Conservation (phyloP, 2,113 vertebrate genomes). For the Campylomormyrus tamandua region DNA sequence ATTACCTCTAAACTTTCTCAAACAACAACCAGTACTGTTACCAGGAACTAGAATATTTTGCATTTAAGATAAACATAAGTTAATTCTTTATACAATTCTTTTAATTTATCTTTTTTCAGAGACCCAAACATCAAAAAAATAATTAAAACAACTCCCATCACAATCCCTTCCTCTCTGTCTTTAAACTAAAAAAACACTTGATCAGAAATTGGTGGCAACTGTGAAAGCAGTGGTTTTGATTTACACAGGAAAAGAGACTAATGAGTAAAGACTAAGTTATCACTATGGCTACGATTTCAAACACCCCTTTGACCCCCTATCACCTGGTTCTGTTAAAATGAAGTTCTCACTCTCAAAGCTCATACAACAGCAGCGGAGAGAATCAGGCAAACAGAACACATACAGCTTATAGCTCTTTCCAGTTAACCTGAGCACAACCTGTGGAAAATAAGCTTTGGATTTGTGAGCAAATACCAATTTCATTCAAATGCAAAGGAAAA, state of each 20-base stretch:
- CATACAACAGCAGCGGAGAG: background rate
- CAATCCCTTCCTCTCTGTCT: background rate
- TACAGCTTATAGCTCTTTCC: background rate
- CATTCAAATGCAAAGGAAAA: background rate
- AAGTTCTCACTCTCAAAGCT: background rate
- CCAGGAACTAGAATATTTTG: background rate
- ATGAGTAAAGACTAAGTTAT: background rate
- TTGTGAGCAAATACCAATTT: background rate
- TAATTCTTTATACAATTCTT: background rate
- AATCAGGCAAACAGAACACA: background rate
- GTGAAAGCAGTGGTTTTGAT: background rate
- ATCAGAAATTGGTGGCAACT: background rate
- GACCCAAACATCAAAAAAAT: background rate
- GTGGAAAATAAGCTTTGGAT: background rate
- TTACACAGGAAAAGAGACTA: background rate
- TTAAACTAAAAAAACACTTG: background rate
- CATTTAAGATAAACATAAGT: background rate
- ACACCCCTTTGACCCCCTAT: background rate
- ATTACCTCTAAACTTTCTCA: background rate
- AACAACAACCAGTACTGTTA: background rate
- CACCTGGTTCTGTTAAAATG: background rate
- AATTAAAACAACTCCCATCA: background rate
- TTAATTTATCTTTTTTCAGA: background rate
- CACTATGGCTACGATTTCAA: background rate
- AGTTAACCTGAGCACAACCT: background rate